A percentile compares a stretch with the other conserved stretches of the same genome.
Evolutionary conservation across 1,140 invertebrate genomes (phyloP).

Genomic region (Bombus haemorrhoidalis): DNA sequence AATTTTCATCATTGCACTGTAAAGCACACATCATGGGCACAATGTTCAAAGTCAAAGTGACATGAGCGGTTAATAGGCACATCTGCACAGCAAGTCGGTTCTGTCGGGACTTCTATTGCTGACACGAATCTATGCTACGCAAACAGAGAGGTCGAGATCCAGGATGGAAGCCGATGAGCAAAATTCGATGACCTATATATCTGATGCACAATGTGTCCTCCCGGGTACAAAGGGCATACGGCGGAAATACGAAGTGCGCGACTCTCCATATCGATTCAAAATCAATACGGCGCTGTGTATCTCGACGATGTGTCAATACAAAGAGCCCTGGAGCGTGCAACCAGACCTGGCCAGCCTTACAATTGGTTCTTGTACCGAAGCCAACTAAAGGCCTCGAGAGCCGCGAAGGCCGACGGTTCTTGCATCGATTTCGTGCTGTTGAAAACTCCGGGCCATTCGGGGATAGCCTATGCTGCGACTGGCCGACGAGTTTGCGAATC

Average conservation of each 20-base stretch:
- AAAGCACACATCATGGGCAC: background rate
- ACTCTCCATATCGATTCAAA: slow-evolving; percentile 53
- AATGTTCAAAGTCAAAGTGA: background rate
- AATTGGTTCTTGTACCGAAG: slow-evolving; percentile 53
- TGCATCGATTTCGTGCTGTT: slow-evolving; percentile 28
- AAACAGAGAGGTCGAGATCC: slow-evolving; percentile 22
- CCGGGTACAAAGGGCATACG: slow-evolving; percentile 27
- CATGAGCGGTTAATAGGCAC: background rate
- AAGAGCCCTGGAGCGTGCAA: slow-evolving; percentile 19
- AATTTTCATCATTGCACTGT: too few species aligned
- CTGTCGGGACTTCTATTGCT: background rate
- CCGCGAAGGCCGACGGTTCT: slow-evolving; percentile 33
- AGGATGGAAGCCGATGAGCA: slow-evolving; percentile 32
- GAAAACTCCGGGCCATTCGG: background rate
- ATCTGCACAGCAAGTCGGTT: background rate
- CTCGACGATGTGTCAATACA: slow-evolving; percentile 60
- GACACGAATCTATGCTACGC: slow-evolving; percentile 10
- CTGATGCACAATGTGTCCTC: slow-evolving; percentile 25
- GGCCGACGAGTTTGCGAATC: background rate
- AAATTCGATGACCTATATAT: slow-evolving; percentile 65
- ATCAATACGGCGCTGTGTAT: slow-evolving; percentile 57
- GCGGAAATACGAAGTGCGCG: slow-evolving; percentile 51
- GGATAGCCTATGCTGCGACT: background rate
- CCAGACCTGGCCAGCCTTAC: slow-evolving; percentile 35
- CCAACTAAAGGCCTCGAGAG: slow-evolving; percentile 34